phyloP scores from a whole-genome alignment of 92 coral and sea anemone species.

The Zoanthus sansibaricus region DNA sequence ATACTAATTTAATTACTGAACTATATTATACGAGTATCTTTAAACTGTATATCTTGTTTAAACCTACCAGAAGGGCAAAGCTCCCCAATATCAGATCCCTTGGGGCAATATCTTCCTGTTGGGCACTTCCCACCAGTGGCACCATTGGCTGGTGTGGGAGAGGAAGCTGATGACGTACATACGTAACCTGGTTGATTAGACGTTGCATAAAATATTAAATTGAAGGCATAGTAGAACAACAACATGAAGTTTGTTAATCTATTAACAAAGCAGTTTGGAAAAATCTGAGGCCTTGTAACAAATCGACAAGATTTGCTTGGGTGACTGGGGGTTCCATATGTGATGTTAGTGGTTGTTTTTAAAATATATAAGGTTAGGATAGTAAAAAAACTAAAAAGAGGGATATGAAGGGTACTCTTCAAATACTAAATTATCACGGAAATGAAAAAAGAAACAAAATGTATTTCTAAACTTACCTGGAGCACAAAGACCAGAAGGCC shows the following conservation, averaged over 20 bases:
- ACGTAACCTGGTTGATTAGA: slow-evolving; percentile 62
- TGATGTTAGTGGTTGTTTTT: no score
- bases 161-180: slow-evolving; percentile 82
- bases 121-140: slow-evolving; percentile 85
- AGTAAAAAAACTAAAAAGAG: no score
- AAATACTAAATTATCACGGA: no score
- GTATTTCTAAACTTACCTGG: slow-evolving; percentile 68
- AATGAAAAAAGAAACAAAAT: neutral
- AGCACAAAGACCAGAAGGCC: slow-evolving; percentile 78
- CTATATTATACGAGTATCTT: neutral
- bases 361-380: no score
- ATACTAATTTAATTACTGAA: neutral
- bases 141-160: slow-evolving; percentile 82
- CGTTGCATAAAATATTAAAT: neutral
- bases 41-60: neutral
- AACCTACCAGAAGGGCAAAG: slow-evolving; percentile 87
- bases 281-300: no score
- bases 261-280: no score
- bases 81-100: slow-evolving; percentile 86
- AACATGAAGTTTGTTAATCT: no score
- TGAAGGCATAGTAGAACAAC: no score
- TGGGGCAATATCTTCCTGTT: slow-evolving; percentile 83
- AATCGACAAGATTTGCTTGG: no score
- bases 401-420: no score
- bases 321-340: no score